phyloP scores from a whole-genome alignment of 2,113 vertebrate genomes.

The Zosterops pallidus region DNA sequence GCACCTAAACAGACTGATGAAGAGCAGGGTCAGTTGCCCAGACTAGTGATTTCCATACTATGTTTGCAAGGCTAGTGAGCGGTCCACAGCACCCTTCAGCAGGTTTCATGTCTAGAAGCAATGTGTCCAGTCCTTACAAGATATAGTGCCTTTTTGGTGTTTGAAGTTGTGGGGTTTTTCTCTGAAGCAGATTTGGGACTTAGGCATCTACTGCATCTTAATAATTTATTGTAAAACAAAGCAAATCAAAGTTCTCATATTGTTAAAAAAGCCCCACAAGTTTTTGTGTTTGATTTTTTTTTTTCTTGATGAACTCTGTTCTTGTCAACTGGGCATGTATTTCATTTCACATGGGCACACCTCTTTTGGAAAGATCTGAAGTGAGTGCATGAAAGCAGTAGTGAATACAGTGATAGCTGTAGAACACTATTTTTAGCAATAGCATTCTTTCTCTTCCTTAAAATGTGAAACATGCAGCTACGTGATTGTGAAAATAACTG shows the following conservation, averaged over 20 bases:
- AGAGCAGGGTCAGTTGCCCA: background rate
- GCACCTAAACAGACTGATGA: background rate
- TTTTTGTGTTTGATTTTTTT: background rate
- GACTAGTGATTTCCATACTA: background rate
- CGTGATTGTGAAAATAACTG: background rate
- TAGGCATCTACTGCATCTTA: background rate
- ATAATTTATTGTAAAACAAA: background rate
- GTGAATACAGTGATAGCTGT: background rate
- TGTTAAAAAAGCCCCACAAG: background rate
- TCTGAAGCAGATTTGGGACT: background rate
- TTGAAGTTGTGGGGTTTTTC: background rate
- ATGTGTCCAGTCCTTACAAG: background rate
- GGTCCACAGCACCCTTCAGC: background rate
- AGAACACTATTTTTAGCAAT: background rate
- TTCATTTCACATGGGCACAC: background rate
- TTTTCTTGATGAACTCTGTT: background rate
- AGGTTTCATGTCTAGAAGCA: background rate
- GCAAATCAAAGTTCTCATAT: background rate
- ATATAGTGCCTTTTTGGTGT: background rate
- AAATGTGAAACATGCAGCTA: background rate
- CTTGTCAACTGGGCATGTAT: background rate
- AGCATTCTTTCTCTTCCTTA: background rate
- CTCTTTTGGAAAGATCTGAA: background rate
- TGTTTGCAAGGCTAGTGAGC: background rate
- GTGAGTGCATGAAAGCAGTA: background rate